Evolutionary conservation across 2,888 invertebrate species (phyloP).

Genomic region (Pachydiplax longipennis): DNA sequence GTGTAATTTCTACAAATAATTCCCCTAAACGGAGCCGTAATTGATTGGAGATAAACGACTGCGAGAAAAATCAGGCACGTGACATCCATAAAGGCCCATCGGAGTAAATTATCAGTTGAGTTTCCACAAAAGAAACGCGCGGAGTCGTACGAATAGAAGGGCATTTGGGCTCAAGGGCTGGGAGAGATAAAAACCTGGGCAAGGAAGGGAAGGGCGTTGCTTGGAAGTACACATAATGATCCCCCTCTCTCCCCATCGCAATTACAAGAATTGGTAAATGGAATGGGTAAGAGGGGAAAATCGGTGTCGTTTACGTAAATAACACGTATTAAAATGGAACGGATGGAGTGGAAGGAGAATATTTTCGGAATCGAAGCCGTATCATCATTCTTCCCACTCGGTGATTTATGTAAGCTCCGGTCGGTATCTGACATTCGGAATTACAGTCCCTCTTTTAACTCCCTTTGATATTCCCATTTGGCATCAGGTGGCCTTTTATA

Average conservation of each 20-base stretch:
- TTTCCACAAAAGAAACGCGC: neutral
- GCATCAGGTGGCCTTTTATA: conserved; percentile 10
- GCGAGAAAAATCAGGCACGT: neutral
- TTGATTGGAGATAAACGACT: neutral
- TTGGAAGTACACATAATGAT: conserved; percentile 33
- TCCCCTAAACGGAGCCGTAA: neutral
- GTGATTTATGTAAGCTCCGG: conserved; percentile 34
- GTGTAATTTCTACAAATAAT: neutral
- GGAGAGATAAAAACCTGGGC: conserved; percentile 46
- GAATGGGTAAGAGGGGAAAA: conserved; percentile 2
- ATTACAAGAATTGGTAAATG: conserved; percentile 36
- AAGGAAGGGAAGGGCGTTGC: conserved; percentile 50
- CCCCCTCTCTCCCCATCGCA: neutral
- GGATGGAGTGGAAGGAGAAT: neutral
- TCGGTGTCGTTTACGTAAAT: conserved; percentile 35
- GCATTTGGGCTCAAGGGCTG: neutral
- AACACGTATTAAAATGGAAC: conserved; percentile 21
- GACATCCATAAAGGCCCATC: neutral
- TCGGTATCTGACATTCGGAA: conserved; percentile 24
- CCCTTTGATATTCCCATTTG: conserved; percentile 11
- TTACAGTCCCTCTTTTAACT: conserved; percentile 36
- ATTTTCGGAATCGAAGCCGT: conserved; percentile 26
- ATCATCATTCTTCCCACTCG: conserved; percentile 37
- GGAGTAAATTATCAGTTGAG: neutral
- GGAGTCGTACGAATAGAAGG: conserved; percentile 24